Evolutionary conservation across 2,113 vertebrate species (phyloP).

Genomic region (Saccopteryx bilineata): DNA sequence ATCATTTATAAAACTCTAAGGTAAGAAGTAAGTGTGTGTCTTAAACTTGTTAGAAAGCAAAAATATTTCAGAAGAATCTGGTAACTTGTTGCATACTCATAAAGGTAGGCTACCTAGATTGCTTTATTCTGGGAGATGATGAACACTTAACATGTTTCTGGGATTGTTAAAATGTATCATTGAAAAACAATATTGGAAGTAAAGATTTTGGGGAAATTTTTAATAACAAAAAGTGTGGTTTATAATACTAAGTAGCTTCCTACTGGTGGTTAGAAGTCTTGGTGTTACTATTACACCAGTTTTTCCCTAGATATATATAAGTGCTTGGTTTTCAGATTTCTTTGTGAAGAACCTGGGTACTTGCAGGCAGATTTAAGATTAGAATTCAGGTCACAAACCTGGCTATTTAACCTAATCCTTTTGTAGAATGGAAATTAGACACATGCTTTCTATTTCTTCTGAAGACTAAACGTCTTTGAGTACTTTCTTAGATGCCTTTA

Average conservation of each 20-base stretch:
- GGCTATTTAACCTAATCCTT: slow-evolving; percentile 60
- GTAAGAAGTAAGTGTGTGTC: not conserved
- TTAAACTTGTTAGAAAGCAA: slow-evolving; percentile 34
- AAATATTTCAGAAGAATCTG: not conserved
- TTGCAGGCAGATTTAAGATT: slow-evolving; percentile 50
- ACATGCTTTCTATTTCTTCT: slow-evolving; percentile 48
- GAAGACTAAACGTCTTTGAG: slow-evolving; percentile 27
- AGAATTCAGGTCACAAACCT: slow-evolving; percentile 64
- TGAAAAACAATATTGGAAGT: slow-evolving; percentile 39
- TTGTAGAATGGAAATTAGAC: slow-evolving; percentile 44
- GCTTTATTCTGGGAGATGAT: slow-evolving; percentile 28
- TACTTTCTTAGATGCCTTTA: not conserved
- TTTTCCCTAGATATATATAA: not conserved
- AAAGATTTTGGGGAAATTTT: not conserved
- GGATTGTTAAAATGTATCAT: slow-evolving; percentile 51
- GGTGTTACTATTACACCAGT: not conserved
- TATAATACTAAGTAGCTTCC: not conserved
- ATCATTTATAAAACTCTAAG: not conserved
- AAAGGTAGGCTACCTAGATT: slow-evolving; percentile 4
- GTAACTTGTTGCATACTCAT: slow-evolving; percentile 55
- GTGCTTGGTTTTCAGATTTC: slow-evolving; percentile 40
- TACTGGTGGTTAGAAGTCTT: not conserved
- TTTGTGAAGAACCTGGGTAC: slow-evolving; percentile 40
- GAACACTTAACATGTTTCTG: not conserved
- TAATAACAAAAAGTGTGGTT: not conserved